Percentiles rank a stretch among this genome's conserved stretches.
These are phyloP conservation scores for Malthinus flaveolus DNA, from an alignment of 2,888 invertebrate species.

Conservation along the genomic window DNA sequence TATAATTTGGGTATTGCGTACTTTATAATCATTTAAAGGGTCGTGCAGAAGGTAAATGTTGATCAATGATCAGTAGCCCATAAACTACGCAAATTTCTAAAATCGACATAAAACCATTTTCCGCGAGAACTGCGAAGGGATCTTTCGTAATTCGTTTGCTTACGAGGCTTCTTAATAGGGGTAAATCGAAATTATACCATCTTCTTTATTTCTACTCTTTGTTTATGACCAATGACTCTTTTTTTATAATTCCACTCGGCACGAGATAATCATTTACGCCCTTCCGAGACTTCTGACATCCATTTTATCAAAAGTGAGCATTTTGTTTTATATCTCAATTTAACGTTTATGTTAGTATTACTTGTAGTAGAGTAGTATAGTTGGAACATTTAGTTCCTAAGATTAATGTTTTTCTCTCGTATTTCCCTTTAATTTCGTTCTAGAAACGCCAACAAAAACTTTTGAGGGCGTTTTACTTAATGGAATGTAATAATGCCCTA, in stretches of 20 bases:
- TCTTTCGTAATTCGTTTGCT: too few species aligned
- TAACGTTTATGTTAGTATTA: slow-evolving; percentile 6
- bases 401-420: slow-evolving; percentile 19
- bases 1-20: too few species aligned
- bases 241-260: not conserved
- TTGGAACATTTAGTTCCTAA: slow-evolving; percentile 4
- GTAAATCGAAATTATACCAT: too few species aligned
- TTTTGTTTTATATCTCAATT: slow-evolving; percentile 7
- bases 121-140: too few species aligned
- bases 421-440: slow-evolving; percentile 16
- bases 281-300: not conserved
- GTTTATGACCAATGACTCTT: not conserved
- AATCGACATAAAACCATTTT: too few species aligned
- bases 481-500: slow-evolving; percentile 32
- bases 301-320: slow-evolving; percentile 2
- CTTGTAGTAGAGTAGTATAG: slow-evolving; percentile 4
- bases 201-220: not conserved
- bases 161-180: too few species aligned
- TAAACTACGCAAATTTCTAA: too few species aligned
- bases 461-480: slow-evolving; percentile 27
- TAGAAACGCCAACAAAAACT: slow-evolving; percentile 20
- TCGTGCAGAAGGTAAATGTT: too few species aligned
- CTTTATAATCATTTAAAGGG: too few species aligned
- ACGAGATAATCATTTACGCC: slow-evolving; percentile 5
- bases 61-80: too few species aligned